A percentile compares a stretch with the other conserved stretches of the same genome.
Conservation (phyloP, 30 jellyfish, hydroid and myxozoan genomes). For the Aurelia sp. region DNA sequence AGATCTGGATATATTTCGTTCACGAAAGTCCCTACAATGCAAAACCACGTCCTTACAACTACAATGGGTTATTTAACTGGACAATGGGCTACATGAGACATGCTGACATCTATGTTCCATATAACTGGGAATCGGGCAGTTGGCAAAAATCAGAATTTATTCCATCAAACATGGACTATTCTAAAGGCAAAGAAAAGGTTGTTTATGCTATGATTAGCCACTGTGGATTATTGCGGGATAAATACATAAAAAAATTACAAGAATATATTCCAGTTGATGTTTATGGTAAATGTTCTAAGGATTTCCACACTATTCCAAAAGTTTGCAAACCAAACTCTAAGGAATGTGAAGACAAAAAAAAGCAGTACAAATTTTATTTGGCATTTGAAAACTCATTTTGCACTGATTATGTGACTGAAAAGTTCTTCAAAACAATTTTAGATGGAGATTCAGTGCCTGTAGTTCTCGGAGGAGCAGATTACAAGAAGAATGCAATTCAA, state of each 20-base stretch:
- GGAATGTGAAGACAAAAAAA: constrained; percentile 43
- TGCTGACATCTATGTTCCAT: constrained; percentile 85
- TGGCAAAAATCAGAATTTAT: constrained; percentile 59
- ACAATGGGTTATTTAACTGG: constrained; percentile 89
- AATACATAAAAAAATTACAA: constrained; percentile 63
- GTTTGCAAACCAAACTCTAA: constrained; percentile 50
- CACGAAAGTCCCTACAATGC: constrained; percentile 87
- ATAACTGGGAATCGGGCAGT: constrained; percentile 97
- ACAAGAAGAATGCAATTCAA: constrained; percentile 55
- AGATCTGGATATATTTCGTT: constrained; percentile 80
- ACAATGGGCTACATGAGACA: constrained; percentile 83
- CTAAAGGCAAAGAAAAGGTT: constrained; percentile 77
- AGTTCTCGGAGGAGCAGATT: constrained; percentile 94
- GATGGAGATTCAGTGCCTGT: constrained; percentile 87
- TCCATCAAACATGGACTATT: constrained; percentile 38
- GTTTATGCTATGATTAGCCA: constrained; percentile 78
- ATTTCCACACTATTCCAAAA: constrained; percentile 66
- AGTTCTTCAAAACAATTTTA: constrained; percentile 60
- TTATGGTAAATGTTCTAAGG: constrained; percentile 81
- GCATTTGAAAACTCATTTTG: constrained; percentile 90
- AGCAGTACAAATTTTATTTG: constrained; percentile 82
- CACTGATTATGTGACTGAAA: constrained; percentile 79
- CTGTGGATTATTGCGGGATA: constrained; percentile 91
- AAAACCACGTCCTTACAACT: constrained; percentile 64
- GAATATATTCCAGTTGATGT: constrained; percentile 73